These are phyloP conservation scores for Anguilla rostrata DNA, from an alignment of 2,113 vertebrate species.

Conservation along the genomic window DNA sequence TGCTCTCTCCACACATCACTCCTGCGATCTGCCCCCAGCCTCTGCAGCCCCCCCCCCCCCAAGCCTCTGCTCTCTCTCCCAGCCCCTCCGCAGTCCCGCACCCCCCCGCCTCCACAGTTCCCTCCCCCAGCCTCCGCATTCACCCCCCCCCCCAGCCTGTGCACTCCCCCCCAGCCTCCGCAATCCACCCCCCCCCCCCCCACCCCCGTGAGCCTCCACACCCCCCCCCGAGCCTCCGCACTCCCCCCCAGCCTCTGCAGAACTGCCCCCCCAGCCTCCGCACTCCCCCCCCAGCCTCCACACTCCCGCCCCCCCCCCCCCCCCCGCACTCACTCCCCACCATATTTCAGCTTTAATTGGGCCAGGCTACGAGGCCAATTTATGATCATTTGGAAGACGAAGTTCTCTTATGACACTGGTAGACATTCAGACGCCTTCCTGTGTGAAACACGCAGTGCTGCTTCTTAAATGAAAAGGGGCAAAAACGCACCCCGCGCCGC, in stretches of 20 bases:
- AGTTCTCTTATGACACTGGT: neutral
- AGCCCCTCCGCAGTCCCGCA: too few species aligned
- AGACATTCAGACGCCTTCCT: neutral
- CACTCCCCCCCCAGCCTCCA: too few species aligned
- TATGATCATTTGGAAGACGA: neutral
- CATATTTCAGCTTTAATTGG: slow-evolving; percentile 10
- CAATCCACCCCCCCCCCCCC: too few species aligned
- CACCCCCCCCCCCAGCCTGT: neutral
- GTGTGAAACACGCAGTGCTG: neutral
- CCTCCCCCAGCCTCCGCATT: neutral
- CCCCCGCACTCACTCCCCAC: neutral
- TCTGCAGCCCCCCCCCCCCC: neutral
- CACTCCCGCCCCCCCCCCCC: too few species aligned
- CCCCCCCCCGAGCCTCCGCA: too few species aligned
- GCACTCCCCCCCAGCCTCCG: too few species aligned
- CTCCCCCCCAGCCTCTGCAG: neutral
- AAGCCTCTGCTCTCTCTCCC: neutral
- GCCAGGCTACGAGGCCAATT: neutral
- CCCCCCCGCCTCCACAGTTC: too few species aligned
- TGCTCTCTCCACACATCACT: slow-evolving; percentile 2
- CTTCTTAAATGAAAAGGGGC: neutral
- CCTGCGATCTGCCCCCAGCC: neutral
- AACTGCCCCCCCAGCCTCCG: neutral
- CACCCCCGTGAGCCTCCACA: too few species aligned
- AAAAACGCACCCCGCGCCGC: neutral